Conservation (phyloP, 1,140 invertebrate genomes). For the Papilio dardanus region DNA sequence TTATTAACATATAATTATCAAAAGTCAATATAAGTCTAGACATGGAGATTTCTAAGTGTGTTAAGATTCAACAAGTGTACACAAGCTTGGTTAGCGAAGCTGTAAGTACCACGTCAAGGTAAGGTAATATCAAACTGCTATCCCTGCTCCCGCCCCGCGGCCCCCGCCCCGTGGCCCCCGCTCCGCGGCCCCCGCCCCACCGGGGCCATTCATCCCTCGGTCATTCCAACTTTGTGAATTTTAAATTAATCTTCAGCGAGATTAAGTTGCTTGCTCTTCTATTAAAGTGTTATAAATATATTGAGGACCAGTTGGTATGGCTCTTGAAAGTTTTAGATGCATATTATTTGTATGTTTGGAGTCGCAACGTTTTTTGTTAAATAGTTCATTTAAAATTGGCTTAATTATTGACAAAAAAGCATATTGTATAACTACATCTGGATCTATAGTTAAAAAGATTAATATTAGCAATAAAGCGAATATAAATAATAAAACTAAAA, state of each 20-base stretch:
- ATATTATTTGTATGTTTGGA: no score
- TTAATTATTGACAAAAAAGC: no score
- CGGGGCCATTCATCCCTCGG: conserved; percentile 48
- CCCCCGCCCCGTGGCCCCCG: conserved; percentile 38
- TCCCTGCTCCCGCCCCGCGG: conserved; percentile 27
- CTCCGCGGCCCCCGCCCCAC: conserved; percentile 35
- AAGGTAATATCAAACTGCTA: conserved; percentile 50
- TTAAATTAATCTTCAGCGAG: conserved; percentile 48
- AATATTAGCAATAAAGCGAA: not conserved
- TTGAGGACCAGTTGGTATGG: conserved; percentile 9
- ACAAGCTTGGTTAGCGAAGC: not conserved
- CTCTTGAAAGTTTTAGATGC: not conserved
- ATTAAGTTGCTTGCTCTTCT: conserved; percentile 28
- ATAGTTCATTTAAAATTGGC: no score
- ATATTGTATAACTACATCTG: no score
- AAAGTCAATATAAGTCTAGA: not conserved
- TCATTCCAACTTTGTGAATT: conserved; percentile 53
- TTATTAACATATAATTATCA: no score
- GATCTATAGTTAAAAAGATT: no score
- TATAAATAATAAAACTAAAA: no score
- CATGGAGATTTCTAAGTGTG: not conserved
- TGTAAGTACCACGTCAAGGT: conserved; percentile 9
- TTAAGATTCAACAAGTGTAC: conserved; percentile 26
- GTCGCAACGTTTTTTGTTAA: no score
- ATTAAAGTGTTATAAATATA: conserved; percentile 22